phyloP scores from a whole-genome alignment of 37 sponge, comb jelly and placozoan species.

The Geodia barretti region DNA sequence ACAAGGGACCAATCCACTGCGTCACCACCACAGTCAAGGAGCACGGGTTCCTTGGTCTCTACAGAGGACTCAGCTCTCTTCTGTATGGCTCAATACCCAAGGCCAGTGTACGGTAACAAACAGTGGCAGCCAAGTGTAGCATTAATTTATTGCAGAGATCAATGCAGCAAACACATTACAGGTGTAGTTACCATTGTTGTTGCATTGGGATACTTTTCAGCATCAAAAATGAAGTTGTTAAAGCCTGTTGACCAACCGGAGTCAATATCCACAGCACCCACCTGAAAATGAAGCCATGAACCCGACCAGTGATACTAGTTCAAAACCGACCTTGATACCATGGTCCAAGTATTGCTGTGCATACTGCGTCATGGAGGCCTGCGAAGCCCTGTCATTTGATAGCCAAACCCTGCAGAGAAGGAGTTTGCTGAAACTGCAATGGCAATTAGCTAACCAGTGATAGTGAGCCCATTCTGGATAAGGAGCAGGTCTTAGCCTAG shows the following conservation, averaged over 20 bases:
- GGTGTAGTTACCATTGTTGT: constrained; percentile 52
- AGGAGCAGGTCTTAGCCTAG: constrained; percentile 39
- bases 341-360: constrained; percentile 65
- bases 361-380: constrained; percentile 76
- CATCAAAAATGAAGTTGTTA: constrained; percentile 79
- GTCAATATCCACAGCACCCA: constrained; percentile 87
- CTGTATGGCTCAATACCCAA: constrained; percentile 99
- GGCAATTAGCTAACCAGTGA: constrained; percentile 72
- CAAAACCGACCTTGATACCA: constrained; percentile 51
- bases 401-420: constrained; percentile 78
- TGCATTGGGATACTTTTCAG: constrained; percentile 80
- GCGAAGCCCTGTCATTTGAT: constrained; percentile 71
- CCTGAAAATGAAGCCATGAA: constrained; percentile 40
- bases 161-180: not conserved
- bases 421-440: too few relatives aligned
- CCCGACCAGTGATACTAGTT: too few relatives aligned
- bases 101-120: constrained; percentile 96
- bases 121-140: not conserved
- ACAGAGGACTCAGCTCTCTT: constrained; percentile 91
- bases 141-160: not conserved
- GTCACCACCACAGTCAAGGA: constrained; percentile 77
- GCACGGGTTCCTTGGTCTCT: constrained; percentile 87
- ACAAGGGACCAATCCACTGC: constrained; percentile 88
- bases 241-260: constrained; percentile 83
- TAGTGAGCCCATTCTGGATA: constrained; percentile 90